Evolutionary conservation across 2,113 vertebrate species (phyloP).

Genomic region (Eurypyga helias): DNA sequence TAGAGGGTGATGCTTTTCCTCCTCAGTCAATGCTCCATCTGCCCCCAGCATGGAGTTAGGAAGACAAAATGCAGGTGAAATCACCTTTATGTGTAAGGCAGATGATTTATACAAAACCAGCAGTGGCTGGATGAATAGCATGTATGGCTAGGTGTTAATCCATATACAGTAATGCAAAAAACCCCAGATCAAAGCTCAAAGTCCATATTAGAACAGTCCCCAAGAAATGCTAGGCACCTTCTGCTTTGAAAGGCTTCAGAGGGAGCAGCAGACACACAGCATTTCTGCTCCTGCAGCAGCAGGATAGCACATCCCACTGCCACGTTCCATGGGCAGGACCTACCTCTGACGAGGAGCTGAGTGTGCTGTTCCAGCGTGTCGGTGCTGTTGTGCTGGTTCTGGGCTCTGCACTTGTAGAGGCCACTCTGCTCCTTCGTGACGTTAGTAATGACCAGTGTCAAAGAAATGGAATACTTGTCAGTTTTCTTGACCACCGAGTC

Average conservation of each 20-base stretch:
- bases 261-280: not conserved
- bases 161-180: accelerated
- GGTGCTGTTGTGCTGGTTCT: conserved; percentile 62
- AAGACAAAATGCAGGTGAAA: not conserved
- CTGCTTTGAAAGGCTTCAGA: not conserved
- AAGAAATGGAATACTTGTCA: conserved; percentile 77
- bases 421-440: conserved; percentile 72
- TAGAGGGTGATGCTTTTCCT: not conserved
- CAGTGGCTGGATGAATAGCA: not conserved
- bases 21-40: not conserved
- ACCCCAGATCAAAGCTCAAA: not conserved
- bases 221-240: not conserved
- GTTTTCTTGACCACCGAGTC: conserved; percentile 7
- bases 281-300: not conserved
- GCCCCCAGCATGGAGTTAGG: not conserved
- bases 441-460: conserved; percentile 77
- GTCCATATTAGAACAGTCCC: not conserved
- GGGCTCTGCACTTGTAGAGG: conserved; percentile 81
- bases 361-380: conserved; percentile 64
- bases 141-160: not conserved
- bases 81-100: not conserved
- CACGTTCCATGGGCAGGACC: accelerated
- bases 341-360: conserved; percentile 80
- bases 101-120: not conserved
- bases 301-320: accelerated